phyloP scores from a whole-genome alignment of 2,888 invertebrate species.

The Metellina segmentata region DNA sequence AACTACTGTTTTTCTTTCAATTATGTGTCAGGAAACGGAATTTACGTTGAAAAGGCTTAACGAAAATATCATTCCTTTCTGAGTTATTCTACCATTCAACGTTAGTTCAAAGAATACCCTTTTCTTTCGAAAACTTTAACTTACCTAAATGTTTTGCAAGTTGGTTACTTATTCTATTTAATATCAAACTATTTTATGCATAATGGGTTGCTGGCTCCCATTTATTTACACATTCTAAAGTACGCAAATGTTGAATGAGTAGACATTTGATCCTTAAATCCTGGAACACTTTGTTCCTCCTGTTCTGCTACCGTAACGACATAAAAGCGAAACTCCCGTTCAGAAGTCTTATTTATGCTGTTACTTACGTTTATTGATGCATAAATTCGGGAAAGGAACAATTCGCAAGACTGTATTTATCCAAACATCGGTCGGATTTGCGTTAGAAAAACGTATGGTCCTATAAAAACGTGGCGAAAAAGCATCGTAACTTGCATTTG shows the following conservation, averaged over 20 bases:
- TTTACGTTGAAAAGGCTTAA: too few relatives aligned
- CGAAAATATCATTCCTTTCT: too few relatives aligned
- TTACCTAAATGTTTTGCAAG: too few relatives aligned
- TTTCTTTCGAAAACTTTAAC: too few relatives aligned
- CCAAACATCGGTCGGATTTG: slow-evolving; percentile 16
- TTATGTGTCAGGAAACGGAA: too few relatives aligned
- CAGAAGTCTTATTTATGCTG: slow-evolving; percentile 22
- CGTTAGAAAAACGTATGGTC: slow-evolving; percentile 1
- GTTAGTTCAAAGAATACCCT: too few relatives aligned
- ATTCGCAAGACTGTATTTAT: slow-evolving; percentile 1
- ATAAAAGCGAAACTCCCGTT: slow-evolving; percentile 3
- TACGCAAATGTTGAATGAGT: background rate
- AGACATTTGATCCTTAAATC: background rate
- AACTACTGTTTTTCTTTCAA: too few relatives aligned
- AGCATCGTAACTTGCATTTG: background rate
- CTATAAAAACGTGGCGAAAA: slow-evolving; percentile 13
- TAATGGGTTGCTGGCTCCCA: background rate
- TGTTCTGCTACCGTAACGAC: background rate
- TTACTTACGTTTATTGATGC: slow-evolving; percentile 46
- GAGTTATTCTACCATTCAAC: too few relatives aligned
- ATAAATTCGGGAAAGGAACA: slow-evolving; percentile 32
- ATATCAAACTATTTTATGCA: too few relatives aligned
- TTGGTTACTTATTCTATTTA: too few relatives aligned
- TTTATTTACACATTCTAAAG: background rate
- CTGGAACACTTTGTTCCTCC: slow-evolving; percentile 7